Base-by-base conservation (phyloP, 2,113 vertebrate genomes). In the Corapipo altera region DNA sequence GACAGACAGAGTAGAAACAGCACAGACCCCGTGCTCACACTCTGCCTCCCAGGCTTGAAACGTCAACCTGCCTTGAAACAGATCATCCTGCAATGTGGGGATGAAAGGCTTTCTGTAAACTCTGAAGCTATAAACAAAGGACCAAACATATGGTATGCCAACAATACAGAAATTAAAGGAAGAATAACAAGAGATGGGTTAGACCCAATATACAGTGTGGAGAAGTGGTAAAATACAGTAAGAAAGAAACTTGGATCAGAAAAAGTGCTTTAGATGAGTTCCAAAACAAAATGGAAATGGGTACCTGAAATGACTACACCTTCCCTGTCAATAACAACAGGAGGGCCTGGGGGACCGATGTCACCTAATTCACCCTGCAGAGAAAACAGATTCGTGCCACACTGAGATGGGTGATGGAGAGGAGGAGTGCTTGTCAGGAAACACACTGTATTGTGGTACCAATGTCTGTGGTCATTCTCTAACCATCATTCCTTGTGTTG, bases 291-390 rank as follows among this genome's bases (percentile, higher is more conserved):
- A 85, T 18, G n/a, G 78, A 96, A 96, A 80, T 2, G 14, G 33
- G 49, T 94, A 98, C 98, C 98, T 98, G 98, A 97, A 95, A 98
- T 91, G 54, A 97, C 75, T 76, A 89, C 65, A 54, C 97, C 98
- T 17, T 51, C 54, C 30, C 8, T 79, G 85, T 85, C 95, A 28
- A 97, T 6, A 88, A 97, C 93, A 15, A 96, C 52, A 26, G 98
- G 80, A 37, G 97, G 98, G 35, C 99, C 99, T 57, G 98, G 98
- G 28, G 90, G 90, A 86, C 99, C 99, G 0, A 94, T 67, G 7
- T 98, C 98, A 90, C 99, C 99, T 78, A 97, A 97, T 78, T 99
- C 98, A 70, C 99, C 99, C 99, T 99, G 95, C 11, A 97, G 96
- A 96, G 73, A 73, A 96, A 96, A 96, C 23, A 89, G 41, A 92